Evolutionary conservation across 2,888 invertebrate genomes (phyloP).

Genomic region (Lacanobia oleracea): DNA sequence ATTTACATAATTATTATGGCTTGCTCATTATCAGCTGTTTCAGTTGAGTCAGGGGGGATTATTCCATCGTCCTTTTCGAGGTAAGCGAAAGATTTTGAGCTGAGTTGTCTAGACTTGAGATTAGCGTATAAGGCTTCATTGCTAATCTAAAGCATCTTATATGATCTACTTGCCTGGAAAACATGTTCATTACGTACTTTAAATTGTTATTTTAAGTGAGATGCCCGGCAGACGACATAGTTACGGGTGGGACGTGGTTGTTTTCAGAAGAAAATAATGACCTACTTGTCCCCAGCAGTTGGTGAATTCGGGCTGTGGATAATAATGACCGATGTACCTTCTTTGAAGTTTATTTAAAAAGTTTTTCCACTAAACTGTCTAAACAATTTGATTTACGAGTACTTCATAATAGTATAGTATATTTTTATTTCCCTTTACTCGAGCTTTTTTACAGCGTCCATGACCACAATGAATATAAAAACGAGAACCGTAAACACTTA

Average conservation of each 20-base stretch:
- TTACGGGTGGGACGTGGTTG: too few relatives aligned
- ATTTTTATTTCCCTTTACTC: constrained; percentile 2
- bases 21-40: constrained; percentile 36
- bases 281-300: too few relatives aligned
- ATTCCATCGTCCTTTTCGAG: constrained; percentile 13
- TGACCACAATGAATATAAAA: constrained; percentile 29
- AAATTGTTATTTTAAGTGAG: not conserved
- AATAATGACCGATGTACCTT: not conserved
- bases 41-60: constrained; percentile 32
- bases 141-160: not conserved
- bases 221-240: not conserved
- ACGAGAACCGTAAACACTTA: constrained; percentile 11
- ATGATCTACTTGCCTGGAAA: too few relatives aligned
- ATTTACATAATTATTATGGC: constrained; percentile 44
- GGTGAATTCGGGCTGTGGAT: not conserved
- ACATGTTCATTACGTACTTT: not conserved
- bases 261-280: not conserved
- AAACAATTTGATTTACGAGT: constrained; percentile 3
- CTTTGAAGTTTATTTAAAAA: not conserved
- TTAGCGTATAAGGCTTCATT: constrained; percentile 15
- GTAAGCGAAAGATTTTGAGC: constrained; percentile 4
- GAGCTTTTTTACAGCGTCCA: constrained; percentile 28
- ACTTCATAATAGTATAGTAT: not conserved
- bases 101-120: constrained; percentile 39
- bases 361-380: not conserved